Conservation (phyloP, 2,888 invertebrate species). For the Cataglyphis altisquamis region DNA sequence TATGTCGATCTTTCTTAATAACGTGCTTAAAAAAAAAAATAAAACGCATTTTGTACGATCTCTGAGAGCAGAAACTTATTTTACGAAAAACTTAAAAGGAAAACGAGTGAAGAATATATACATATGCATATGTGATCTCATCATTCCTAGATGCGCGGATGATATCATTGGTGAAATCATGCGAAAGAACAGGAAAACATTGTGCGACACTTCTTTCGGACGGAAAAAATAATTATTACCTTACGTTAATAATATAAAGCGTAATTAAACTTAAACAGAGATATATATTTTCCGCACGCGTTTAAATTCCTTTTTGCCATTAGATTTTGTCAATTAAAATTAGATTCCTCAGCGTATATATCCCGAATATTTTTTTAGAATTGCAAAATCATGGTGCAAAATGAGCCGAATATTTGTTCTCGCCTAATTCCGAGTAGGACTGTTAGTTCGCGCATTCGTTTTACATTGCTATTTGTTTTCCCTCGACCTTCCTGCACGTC, state of each 20-base stretch:
- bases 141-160: neutral
- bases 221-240: neutral
- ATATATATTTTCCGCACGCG: neutral
- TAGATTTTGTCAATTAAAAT: neutral
- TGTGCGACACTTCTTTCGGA: conserved; percentile 10
- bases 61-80: neutral
- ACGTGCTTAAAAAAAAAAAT: neutral
- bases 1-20: conserved; percentile 29
- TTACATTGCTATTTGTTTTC: conserved; percentile 71
- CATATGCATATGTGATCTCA: conserved; percentile 35
- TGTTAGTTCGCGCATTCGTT: conserved; percentile 65
- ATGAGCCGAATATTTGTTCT: conserved; percentile 69
- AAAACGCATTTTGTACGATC: neutral
- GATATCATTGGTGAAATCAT: conserved; percentile 34
- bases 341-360: neutral
- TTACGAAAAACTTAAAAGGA: neutral
- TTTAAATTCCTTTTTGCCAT: neutral
- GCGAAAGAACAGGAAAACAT: neutral
- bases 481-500: conserved; percentile 62
- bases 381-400: conserved; percentile 38
- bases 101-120: neutral
- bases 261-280: neutral
- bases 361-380: conserved; percentile 21
- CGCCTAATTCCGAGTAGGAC: conserved; percentile 69
- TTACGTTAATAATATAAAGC: neutral